Conservation (phyloP, 2,888 invertebrate species). For the Chalcosyrphus nemorum region DNA sequence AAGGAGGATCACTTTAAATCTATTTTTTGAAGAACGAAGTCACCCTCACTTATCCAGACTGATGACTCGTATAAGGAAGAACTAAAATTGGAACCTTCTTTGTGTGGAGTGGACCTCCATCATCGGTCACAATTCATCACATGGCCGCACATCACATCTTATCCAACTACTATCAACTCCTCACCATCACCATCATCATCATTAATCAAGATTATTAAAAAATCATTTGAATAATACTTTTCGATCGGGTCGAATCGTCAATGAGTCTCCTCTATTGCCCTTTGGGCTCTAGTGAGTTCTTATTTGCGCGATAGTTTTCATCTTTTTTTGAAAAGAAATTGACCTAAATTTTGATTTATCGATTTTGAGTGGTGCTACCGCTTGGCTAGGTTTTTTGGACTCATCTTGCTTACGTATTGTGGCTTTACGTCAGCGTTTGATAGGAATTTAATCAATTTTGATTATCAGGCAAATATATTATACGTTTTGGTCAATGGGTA, state of each 20-base stretch:
- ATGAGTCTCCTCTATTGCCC: background rate
- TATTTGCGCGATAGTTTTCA: background rate
- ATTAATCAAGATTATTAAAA: slow-evolving; percentile 59
- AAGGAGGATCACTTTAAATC: too few relatives aligned
- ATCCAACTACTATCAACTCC: slow-evolving; percentile 2
- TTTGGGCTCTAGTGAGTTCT: slow-evolving; percentile 19
- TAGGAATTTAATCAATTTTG: slow-evolving; percentile 54
- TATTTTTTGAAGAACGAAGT: too few relatives aligned
- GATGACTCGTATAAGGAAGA: too few relatives aligned
- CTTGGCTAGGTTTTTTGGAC: background rate
- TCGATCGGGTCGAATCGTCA: background rate
- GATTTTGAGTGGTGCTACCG: slow-evolving; percentile 42
- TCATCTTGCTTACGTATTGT: background rate
- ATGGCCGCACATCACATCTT: background rate
- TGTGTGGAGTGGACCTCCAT: background rate
- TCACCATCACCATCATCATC: slow-evolving; percentile 18
- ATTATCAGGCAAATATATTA: slow-evolving; percentile 27
- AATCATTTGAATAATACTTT: slow-evolving; percentile 51
- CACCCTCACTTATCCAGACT: too few relatives aligned
- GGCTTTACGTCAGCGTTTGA: slow-evolving; percentile 37
- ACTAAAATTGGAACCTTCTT: background rate
- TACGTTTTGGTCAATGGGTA: background rate
- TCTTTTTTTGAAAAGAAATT: slow-evolving; percentile 52
- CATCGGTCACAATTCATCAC: background rate
- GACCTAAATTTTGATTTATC: slow-evolving; percentile 71